A percentile compares a stretch with the other conserved stretches of the same genome.
These are phyloP conservation scores for Protobothrops mucrosquamatus DNA, from an alignment of 2,113 vertebrate genomes.

Conservation along the genomic window DNA sequence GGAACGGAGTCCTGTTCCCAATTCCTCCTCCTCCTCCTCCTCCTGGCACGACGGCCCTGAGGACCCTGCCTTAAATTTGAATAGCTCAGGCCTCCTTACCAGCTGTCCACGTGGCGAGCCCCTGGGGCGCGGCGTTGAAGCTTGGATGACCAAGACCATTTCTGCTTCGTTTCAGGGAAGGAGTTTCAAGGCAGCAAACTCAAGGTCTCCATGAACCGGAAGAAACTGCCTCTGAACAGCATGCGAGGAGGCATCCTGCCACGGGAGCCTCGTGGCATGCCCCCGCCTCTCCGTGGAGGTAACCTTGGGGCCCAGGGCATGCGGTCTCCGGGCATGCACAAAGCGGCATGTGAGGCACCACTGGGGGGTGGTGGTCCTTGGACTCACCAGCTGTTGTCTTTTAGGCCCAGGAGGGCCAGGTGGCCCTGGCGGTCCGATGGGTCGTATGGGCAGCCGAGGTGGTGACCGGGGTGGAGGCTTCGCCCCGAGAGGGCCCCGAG, in stretches of 20 bases:
- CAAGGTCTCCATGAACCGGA: conserved; percentile 85
- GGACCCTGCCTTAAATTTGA: neutral
- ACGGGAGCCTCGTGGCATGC: conserved; percentile 84
- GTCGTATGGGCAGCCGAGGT: conserved; percentile 87
- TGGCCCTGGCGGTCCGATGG: conserved; percentile 83
- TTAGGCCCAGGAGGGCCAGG: conserved; percentile 66
- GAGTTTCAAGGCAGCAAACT: conserved; percentile 89
- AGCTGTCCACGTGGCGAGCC: accelerated
- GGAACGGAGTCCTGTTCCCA: neutral
- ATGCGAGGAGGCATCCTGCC: conserved; percentile 85
- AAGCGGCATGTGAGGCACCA: accelerated
- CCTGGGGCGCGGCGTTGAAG: accelerated
- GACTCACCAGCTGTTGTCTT: neutral
- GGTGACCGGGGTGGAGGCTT: conserved; percentile 85
- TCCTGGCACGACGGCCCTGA: neutral
- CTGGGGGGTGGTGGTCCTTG: accelerated
- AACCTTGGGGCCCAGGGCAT: neutral
- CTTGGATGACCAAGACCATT: accelerated
- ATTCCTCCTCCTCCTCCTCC: neutral
- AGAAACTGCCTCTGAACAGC: conserved; percentile 87
- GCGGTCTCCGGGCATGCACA: accelerated
- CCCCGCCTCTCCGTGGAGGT: conserved; percentile 85
- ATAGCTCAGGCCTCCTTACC: accelerated
- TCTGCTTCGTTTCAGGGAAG: conserved; percentile 72
- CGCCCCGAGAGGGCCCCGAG: conserved; percentile 83